A percentile compares a stretch with the other conserved stretches of the same genome.
Evolutionary conservation across 2,113 vertebrate species (phyloP).

Genomic region (Ellobius talpinus): DNA sequence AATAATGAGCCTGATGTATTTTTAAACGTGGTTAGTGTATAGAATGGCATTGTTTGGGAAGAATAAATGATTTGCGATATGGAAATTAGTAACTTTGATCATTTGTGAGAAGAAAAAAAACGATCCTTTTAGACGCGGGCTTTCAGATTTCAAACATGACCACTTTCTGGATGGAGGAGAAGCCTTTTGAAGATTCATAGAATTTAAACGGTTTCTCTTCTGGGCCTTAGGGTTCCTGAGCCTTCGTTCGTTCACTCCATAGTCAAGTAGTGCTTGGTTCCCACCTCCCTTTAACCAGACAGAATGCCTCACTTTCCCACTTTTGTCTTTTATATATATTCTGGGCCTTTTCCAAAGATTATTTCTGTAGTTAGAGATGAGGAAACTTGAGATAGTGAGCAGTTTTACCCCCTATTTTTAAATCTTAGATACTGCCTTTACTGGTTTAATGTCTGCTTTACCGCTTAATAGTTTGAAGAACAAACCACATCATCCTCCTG

Average conservation of each 20-base stretch:
- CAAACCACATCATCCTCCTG: background rate
- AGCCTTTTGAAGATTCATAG: background rate
- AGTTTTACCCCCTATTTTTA: background rate
- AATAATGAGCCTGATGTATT: constrained; percentile 27
- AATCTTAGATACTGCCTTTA: constrained; percentile 5
- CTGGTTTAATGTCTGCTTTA: constrained; percentile 35
- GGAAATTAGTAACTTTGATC: background rate
- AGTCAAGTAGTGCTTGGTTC: background rate
- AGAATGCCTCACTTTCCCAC: constrained; percentile 12
- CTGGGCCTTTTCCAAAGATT: background rate
- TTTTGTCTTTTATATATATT: constrained; percentile 7
- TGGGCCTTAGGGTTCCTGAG: background rate
- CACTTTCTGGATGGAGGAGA: background rate
- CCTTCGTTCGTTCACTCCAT: background rate
- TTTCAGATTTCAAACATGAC: constrained; percentile 19
- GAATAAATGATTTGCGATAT: background rate
- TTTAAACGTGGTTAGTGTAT: background rate
- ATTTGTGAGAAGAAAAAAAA: background rate
- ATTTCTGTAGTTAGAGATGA: constrained; percentile 38
- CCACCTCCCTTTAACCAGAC: background rate
- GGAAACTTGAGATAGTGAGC: background rate
- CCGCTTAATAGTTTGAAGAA: constrained; percentile 34
- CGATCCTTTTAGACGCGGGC: constrained; percentile 14
- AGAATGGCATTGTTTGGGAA: background rate
- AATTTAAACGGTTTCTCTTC: background rate